These are phyloP conservation scores for Agonopterix arenella DNA, from an alignment of 2,888 invertebrate species.

Conservation along the genomic window DNA sequence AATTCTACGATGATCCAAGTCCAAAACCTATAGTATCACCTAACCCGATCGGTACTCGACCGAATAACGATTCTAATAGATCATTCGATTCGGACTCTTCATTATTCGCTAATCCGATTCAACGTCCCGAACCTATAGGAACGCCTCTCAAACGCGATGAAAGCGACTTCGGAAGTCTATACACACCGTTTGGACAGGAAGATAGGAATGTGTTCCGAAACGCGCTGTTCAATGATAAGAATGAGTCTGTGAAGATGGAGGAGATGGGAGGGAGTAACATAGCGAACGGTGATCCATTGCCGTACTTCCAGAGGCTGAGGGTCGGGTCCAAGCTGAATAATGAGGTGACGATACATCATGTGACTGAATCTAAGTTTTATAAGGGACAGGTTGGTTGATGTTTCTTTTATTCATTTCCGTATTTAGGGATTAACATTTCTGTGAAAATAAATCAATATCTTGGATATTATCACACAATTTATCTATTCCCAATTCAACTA, in stretches of 20 bases:
- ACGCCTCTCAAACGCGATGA: conserved; percentile 37
- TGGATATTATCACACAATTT: too few species aligned
- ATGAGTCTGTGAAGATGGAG: conserved; percentile 26
- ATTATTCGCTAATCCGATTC: conserved; percentile 46
- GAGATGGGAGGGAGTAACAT: conserved; percentile 25
- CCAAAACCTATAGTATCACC: conserved; percentile 57
- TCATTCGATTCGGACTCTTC: conserved; percentile 44
- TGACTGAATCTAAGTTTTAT: conserved; percentile 65
- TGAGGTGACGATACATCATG: conserved; percentile 66
- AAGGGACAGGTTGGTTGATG: conserved; percentile 49
- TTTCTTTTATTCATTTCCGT: not conserved
- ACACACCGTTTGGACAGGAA: conserved; percentile 63
- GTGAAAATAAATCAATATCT: too few species aligned
- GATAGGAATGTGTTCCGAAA: conserved; percentile 58
- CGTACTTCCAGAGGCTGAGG: conserved; percentile 60
- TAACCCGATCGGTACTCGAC: conserved; percentile 62
- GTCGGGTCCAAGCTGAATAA: conserved; percentile 63
- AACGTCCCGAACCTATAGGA: conserved; percentile 52
- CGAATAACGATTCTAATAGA: conserved; percentile 27
- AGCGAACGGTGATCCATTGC: conserved; percentile 54
- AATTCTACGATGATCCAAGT: conserved; percentile 37
- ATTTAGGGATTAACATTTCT: too few species aligned
- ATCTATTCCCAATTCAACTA: too few species aligned
- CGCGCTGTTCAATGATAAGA: conserved; percentile 55
- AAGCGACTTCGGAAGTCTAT: conserved; percentile 30